Percentiles rank a stretch among this genome's conserved stretches.
Evolutionary conservation across 2,113 vertebrate species (phyloP).

Genomic region (Nymphicus hollandicus): DNA sequence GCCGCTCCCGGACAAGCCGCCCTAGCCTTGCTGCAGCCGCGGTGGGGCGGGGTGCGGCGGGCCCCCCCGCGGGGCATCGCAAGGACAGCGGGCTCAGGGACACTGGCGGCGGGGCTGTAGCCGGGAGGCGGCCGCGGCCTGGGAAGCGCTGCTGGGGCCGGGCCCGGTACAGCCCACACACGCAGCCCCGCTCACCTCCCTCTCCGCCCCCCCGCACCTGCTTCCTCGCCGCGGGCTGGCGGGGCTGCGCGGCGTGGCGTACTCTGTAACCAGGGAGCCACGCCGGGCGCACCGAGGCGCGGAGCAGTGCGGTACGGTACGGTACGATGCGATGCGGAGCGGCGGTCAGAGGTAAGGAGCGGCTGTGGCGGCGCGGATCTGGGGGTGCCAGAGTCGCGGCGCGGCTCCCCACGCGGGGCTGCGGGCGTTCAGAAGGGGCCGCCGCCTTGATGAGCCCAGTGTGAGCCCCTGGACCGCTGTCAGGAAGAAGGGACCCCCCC

Average conservation of each 20-base stretch:
- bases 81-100: not conserved
- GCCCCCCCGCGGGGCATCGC: not conserved
- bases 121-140: not conserved
- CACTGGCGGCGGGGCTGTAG: not conserved
- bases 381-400: not conserved
- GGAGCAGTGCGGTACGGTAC: not conserved
- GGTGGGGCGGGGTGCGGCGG: not conserved
- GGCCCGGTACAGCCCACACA: not conserved
- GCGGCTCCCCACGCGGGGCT: not conserved
- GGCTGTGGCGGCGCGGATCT: not conserved
- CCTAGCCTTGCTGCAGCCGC: not conserved
- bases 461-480: not conserved
- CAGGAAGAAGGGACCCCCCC: not conserved
- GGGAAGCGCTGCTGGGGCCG: not conserved
- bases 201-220: not conserved
- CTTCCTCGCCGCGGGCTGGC: not conserved
- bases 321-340: not conserved
- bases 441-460: not conserved
- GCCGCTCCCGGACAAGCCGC: not conserved
- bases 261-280: conserved; percentile 56
- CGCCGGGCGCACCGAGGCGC: not conserved
- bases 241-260: not conserved
- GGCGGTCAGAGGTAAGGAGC: not conserved
- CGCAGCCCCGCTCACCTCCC: not conserved
- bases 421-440: not conserved